Conservation (phyloP, 2,888 invertebrate species). For the Seira ritae region DNA sequence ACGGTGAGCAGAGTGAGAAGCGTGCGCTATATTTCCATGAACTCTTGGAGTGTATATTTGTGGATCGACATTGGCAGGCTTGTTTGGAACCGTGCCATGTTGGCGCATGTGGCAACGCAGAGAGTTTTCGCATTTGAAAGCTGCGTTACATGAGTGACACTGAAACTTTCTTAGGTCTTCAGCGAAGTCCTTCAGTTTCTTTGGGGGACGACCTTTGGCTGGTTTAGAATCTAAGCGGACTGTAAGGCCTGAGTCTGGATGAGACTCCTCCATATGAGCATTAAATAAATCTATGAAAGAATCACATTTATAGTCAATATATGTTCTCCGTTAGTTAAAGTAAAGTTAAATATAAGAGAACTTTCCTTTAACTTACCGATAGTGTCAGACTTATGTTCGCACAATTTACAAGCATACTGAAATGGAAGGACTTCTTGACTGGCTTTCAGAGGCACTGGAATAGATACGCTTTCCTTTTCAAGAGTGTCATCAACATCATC, state of each 20-base stretch:
- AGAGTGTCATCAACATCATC: too few species aligned
- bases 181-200: conserved; percentile 48
- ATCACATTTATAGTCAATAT: not conserved
- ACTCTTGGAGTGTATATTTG: conserved; percentile 23
- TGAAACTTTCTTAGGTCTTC: conserved; percentile 73
- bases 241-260: conserved; percentile 26
- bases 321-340: not conserved
- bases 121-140: conserved; percentile 76
- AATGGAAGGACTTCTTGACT: conserved; percentile 47
- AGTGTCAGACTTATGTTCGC: conserved; percentile 57
- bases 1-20: too few species aligned
- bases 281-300: conserved; percentile 54
- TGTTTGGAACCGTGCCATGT: conserved; percentile 72
- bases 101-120: conserved; percentile 76
- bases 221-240: conserved; percentile 61
- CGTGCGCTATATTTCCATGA: too few species aligned
- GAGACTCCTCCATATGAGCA: conserved; percentile 53
- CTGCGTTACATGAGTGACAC: conserved; percentile 75
- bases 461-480: too few species aligned
- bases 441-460: not conserved
- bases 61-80: conserved; percentile 41
- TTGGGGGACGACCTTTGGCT: conserved; percentile 72
- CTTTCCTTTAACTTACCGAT: conserved; percentile 48
- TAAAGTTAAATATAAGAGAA: too few species aligned
- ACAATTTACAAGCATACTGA: conserved; percentile 68